phyloP scores from a whole-genome alignment of 2,888 invertebrate species.

The Deilephila porcellus region DNA sequence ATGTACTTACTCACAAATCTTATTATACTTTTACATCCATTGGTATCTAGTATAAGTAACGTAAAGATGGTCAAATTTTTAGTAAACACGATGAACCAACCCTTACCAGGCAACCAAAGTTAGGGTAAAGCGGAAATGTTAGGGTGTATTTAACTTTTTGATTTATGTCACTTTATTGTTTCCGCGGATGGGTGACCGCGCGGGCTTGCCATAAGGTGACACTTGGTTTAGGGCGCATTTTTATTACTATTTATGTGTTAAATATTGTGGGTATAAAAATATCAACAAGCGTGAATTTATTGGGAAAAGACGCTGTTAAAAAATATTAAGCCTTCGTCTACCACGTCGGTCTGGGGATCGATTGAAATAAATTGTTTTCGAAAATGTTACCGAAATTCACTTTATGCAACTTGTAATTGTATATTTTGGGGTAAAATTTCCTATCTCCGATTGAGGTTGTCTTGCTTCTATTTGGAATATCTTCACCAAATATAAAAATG shows the following conservation, averaged over 20 bases:
- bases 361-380: too few species aligned
- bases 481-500: too few species aligned
- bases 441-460: too few species aligned
- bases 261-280: neutral
- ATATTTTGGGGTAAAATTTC: too few species aligned
- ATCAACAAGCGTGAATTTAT: neutral
- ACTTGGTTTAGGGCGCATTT: constrained; percentile 43
- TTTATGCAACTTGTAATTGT: too few species aligned
- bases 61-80: neutral
- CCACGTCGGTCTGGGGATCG: too few species aligned
- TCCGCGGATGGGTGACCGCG: constrained; percentile 48
- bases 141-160: constrained; percentile 74
- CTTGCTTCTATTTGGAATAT: too few species aligned
- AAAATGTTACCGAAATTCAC: too few species aligned
- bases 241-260: constrained; percentile 9
- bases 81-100: neutral
- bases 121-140: constrained; percentile 49
- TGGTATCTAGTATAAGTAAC: neutral
- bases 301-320: too few species aligned
- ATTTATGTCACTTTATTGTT: constrained; percentile 77
- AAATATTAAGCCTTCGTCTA: too few species aligned
- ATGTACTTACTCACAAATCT: too few species aligned
- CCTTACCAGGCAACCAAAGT: constrained; percentile 37
- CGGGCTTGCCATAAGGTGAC: constrained; percentile 41
- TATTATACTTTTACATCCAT: too few species aligned